These are phyloP conservation scores for Andricus curvator DNA, from an alignment of 2,888 invertebrate species.

Conservation along the genomic window DNA sequence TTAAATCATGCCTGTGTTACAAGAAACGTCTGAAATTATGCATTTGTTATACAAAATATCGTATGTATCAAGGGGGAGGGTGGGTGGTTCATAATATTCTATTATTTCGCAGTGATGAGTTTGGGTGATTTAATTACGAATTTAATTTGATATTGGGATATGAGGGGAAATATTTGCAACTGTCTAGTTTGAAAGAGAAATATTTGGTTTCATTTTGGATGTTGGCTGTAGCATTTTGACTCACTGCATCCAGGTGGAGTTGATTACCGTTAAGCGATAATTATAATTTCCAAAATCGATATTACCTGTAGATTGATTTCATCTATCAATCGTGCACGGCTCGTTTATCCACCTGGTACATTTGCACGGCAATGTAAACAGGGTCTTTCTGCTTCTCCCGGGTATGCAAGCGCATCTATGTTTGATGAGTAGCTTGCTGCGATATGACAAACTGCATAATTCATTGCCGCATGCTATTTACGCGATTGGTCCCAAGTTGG, in stretches of 20 bases:
- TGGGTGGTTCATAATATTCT: no score
- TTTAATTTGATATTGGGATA: neutral
- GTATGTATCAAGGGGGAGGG: no score
- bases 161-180: neutral
- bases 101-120: neutral
- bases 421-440: slow-evolving; percentile 62
- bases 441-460: slow-evolving; percentile 64
- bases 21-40: no score
- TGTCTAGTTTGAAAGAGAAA: neutral
- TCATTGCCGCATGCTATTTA: slow-evolving; percentile 54
- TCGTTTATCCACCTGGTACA: slow-evolving; percentile 40
- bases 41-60: no score
- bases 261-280: slow-evolving; percentile 42
- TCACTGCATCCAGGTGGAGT: slow-evolving; percentile 22
- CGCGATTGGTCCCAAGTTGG: slow-evolving; percentile 39
- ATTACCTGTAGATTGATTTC: slow-evolving; percentile 43
- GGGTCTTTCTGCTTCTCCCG: slow-evolving; percentile 40
- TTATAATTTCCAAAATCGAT: slow-evolving; percentile 46
- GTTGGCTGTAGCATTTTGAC: slow-evolving; percentile 44
- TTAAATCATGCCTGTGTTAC: no score
- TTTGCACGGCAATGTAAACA: slow-evolving; percentile 42
- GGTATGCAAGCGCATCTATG: slow-evolving; percentile 55
- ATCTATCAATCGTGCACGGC: slow-evolving; percentile 43
- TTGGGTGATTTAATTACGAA: neutral
- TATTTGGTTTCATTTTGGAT: neutral